Conservation (phyloP, 2,888 invertebrate genomes). For the Danaus chrysippus region DNA sequence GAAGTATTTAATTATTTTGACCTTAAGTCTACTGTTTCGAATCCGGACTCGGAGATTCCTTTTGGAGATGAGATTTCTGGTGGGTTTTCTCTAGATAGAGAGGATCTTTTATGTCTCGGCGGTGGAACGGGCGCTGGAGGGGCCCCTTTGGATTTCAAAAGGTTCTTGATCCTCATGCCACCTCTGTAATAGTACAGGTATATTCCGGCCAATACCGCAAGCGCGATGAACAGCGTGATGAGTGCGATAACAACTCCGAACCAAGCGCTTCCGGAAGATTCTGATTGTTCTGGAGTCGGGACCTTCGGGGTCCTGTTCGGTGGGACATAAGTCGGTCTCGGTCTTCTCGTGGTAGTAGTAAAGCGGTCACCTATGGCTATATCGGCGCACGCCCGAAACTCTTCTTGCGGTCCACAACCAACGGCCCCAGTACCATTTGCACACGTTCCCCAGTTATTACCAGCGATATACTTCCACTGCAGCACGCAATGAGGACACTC, state of each 20-base stretch:
- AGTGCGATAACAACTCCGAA: conserved; percentile 81
- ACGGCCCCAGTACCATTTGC: conserved; percentile 86
- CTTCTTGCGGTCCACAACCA: conserved; percentile 93
- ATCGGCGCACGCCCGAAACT: conserved; percentile 92
- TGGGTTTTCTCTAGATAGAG: conserved; percentile 60
- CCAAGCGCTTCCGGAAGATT: conserved; percentile 70
- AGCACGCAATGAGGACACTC: conserved; percentile 90
- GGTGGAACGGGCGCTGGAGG: conserved; percentile 64
- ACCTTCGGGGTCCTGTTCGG: conserved; percentile 64
- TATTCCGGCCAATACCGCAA: conserved; percentile 82
- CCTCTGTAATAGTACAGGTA: conserved; percentile 89
- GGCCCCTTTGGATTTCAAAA: conserved; percentile 73
- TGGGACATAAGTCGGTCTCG: conserved; percentile 68
- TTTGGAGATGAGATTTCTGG: conserved; percentile 62
- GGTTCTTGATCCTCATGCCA: conserved; percentile 82
- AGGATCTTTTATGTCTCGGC: conserved; percentile 64
- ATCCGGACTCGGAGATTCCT: conserved; percentile 66
- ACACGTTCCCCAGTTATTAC: conserved; percentile 90
- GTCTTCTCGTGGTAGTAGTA: conserved; percentile 63
- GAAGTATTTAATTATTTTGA: conserved; percentile 30
- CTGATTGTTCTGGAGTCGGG: conserved; percentile 55
- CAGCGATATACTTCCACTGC: conserved; percentile 94
- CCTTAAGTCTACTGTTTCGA: conserved; percentile 66
- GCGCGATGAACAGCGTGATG: conserved; percentile 82
- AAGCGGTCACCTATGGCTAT: conserved; percentile 82